Base-by-base conservation (phyloP, 2,888 invertebrate species). In the Ectemnius lituratus region DNA sequence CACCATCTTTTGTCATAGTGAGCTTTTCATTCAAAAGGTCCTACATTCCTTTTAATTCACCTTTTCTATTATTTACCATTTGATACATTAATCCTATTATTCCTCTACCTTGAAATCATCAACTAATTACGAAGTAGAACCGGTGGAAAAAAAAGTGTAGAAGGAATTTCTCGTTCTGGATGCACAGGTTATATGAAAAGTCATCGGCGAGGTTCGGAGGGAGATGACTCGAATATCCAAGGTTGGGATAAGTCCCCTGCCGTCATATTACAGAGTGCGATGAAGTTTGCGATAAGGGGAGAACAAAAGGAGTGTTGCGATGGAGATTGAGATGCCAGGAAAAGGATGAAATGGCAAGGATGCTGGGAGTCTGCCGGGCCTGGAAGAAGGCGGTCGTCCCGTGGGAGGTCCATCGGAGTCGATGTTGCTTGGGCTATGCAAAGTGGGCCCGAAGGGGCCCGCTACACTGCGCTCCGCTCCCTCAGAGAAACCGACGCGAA, bases 331-430 rank as follows among this genome's bases (percentile, higher is more conserved):
- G 65, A 49, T 49, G 66, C 47, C 56, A 16, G 59, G 65, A 49
- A 28, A 69, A 46, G 27, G 49, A 27, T 37, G 62, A 28, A 66
- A 45, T 79, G 61, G 75, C 37, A 37, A 37, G 75, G 78, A 70
- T 71, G 82, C 66, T 23, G 23, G 74, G 76, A 77, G 81, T 81
- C 78, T 75, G 1, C 8, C 84, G 83, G 86, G 87, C 78, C 79
- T 80, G 82, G 78, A 73, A 83, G 78, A 70, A 83, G 82, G 80
- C 82, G 82, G 82, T 83, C 82, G 85, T 73, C 74, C 84, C 83
- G 86, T 87, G 88, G 88, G 88, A 88, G 88, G 88, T 88, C 88
- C 74, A 71, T 76, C 78, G 80, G 79, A 79, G 80, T 80, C 84
- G 85, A 83, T 83, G 86, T 79, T 82, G 80, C 80, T 82, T 78